Evolutionary conservation across 1,140 invertebrate genomes (phyloP).

Genomic region (Paracyclopina nana): DNA sequence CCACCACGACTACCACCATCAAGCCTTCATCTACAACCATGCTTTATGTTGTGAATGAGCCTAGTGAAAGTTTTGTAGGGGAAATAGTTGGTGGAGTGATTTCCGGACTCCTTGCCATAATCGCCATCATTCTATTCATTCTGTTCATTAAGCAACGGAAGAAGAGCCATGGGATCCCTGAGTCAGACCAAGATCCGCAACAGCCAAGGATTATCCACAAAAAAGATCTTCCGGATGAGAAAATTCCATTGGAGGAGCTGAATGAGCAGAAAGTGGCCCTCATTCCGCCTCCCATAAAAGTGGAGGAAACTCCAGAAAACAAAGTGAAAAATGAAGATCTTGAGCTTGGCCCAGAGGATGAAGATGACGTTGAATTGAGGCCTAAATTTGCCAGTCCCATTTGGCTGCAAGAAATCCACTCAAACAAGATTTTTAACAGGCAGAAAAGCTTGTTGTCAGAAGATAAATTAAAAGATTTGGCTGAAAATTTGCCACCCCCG

Average conservation of each 20-base stretch:
- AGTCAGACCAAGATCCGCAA: too few species aligned
- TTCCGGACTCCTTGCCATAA: neutral
- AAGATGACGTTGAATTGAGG: neutral
- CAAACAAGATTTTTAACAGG: conserved; percentile 11
- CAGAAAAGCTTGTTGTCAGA: conserved; percentile 11
- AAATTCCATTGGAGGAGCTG: neutral
- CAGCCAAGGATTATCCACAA: too few species aligned
- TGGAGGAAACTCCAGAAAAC: neutral
- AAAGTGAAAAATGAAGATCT: neutral
- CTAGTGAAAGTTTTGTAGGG: neutral
- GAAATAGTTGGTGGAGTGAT: conserved; percentile 6
- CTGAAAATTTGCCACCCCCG: too few species aligned
- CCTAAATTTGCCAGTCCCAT: conserved; percentile 6
- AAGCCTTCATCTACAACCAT: neutral
- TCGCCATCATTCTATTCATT: conserved; percentile 5
- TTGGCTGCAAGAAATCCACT: conserved; percentile 12
- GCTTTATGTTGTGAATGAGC: neutral
- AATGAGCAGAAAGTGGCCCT: neutral
- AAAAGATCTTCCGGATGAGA: too few species aligned
- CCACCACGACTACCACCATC: neutral
- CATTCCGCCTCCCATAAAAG: neutral
- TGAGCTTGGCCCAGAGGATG: neutral
- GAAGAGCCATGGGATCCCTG: too few species aligned
- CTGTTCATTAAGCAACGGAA: neutral
- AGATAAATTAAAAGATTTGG: conserved; percentile 3